Conservation (phyloP, 2,888 invertebrate genomes). For the Dynastes grantii region DNA sequence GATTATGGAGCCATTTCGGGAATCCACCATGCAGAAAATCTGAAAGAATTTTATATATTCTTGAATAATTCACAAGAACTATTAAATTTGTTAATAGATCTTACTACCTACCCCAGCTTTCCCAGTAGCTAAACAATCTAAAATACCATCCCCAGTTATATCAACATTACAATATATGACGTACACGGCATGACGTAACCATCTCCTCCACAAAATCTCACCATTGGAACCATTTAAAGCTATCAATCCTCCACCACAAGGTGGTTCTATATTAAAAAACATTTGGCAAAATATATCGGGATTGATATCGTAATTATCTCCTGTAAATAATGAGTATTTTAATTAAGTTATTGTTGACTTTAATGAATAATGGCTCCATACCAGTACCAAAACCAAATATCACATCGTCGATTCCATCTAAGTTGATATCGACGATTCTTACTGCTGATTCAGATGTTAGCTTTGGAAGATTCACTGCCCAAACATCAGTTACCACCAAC, state of each 20-base stretch:
- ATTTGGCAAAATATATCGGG: constrained; percentile 77
- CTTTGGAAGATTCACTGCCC: constrained; percentile 80
- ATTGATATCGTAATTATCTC: constrained; percentile 74
- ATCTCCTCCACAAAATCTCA: constrained; percentile 81
- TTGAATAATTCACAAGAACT: not conserved
- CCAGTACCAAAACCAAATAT: constrained; percentile 86
- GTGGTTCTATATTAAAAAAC: constrained; percentile 77
- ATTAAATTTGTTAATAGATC: not conserved
- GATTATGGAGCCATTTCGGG: constrained; percentile 77
- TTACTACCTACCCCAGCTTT: constrained; percentile 76
- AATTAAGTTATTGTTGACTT: not conserved
- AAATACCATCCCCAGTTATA: constrained; percentile 78
- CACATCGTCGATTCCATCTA: constrained; percentile 81
- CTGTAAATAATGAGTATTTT: constrained; percentile 54
- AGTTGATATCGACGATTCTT: constrained; percentile 80
- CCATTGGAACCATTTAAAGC: constrained; percentile 84
- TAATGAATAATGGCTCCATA: constrained; percentile 59
- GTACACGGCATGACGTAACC: constrained; percentile 82
- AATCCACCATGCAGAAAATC: constrained; percentile 78
- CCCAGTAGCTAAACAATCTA: constrained; percentile 84
- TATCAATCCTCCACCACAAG: constrained; percentile 84
- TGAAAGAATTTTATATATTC: constrained; percentile 57
- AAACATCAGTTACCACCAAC: constrained; percentile 75
- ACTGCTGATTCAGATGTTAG: constrained; percentile 83
- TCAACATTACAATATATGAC: constrained; percentile 82